Evolutionary conservation across 2,888 invertebrate species (phyloP), one percentile per base, ranked within the genome.

Genomic region (Adineta ricciae): DNA sequence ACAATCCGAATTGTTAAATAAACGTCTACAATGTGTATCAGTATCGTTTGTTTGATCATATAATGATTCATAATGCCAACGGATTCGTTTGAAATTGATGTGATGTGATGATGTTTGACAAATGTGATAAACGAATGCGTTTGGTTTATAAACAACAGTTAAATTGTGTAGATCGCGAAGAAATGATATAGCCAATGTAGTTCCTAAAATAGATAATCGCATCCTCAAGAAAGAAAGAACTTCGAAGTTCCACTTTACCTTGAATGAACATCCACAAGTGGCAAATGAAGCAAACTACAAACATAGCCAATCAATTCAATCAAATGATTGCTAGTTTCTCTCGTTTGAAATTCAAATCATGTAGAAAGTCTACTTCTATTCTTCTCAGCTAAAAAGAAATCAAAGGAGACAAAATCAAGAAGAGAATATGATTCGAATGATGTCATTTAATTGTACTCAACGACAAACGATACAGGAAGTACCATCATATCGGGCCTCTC

Each of bases 101-200:
- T 78, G 38, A 78, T 78, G 38, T 41, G 38, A 38, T 41, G 38
- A 38, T n/a, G 41, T 41, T 78, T 78, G 41, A 78, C 78, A 78
- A 41, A 78, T 8, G 21, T 41, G 78, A 78, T 78, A 78, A 41
- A 78, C n/a, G 41, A 41, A 78, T 38, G 78, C 38, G 41, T 78
- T 78, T 41, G 78, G 78, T 41, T 78, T 78, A 78, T 78, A 78
- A 21, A 78, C n/a, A 38, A 78, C 78, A 78, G 78, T 78, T 78
- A 78, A n/a, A 78, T 78, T 78, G 32, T 19, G 78, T 41, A 78
- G 5, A n/a, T 78, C 78, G 7, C 78, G 78, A 11, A 78, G 24
- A 78, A 78, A 78, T 78, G 78, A 78, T 41, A 78, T 11, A 32
- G 78, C 78, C 41, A 78, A 78, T 78, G 41, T 78, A 78, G 38